Evolutionary conservation across 2,797 vertebrate genomes (phyloP), one percentile per base, ranked within the genome.

Genomic region (Aldrovandia affinis): DNA sequence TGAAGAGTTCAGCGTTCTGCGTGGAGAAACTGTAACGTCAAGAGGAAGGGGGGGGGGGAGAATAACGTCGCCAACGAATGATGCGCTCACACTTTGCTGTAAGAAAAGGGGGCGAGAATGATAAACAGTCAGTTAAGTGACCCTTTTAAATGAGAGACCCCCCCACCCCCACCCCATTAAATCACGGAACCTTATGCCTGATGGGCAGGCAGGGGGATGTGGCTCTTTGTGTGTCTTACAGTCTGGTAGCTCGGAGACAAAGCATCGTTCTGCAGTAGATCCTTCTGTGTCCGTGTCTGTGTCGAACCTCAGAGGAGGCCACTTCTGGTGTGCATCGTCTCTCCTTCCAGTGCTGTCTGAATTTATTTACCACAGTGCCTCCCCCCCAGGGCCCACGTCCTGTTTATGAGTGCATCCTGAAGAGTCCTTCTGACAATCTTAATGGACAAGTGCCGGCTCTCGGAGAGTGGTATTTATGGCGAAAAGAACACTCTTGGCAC

Each of bases 361-460:
- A 84, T 84, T 78, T 80, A 80, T 84, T 84, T 83, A 59, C 83
- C 83, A 61, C 36, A 30, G 39, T n/a, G 88, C 88, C 73, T 30
- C 70, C 89, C 89, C 90, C 91, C 89, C 86, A 84, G 88, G 89
- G 84, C 81, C 42, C 81, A 88, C 86, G 89, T 89, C 90, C 90
- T 90, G 82, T 92, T 92, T 91, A 89, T 84, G 50, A 22, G 86
- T 92, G 90, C 89, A 88, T 92, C 90, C 89, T 84, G 63, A 65
- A 84, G 77, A 78, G 83, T 61, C 78, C 83, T 86, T 90, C 89
- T 91, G 91, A 90, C 90, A 88, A 90, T 92, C 90, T 92, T 93
- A 93, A 92, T 92, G 90, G 92, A 94, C 91, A 92, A 93, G 92
- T 88, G 88, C 88, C 91, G 88, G 89, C 88, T 89, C 85, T 91